Evolutionary conservation across 2,113 vertebrate species (phyloP).

Genomic region (Cranoglanis bouderius): DNA sequence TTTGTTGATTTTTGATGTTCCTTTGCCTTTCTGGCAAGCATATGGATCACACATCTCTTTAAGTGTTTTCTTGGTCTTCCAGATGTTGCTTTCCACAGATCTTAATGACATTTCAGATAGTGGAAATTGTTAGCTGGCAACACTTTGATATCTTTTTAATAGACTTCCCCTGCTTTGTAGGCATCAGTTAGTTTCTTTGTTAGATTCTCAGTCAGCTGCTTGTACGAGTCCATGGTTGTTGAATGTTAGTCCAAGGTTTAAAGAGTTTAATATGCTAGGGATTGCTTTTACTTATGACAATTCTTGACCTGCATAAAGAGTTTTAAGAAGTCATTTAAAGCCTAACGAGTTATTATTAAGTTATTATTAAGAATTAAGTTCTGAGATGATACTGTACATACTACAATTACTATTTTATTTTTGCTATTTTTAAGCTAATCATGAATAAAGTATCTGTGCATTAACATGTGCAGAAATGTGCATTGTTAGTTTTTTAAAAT

Average conservation of each 20-base stretch:
- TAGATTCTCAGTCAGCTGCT: neutral
- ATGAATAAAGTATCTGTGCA: no score
- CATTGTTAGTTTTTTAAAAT: no score
- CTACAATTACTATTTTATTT: neutral
- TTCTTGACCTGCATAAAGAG: neutral
- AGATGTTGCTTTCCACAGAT: neutral
- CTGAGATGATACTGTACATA: neutral
- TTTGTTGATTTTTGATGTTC: neutral
- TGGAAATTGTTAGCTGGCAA: neutral
- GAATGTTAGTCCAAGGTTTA: neutral
- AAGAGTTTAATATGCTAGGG: neutral
- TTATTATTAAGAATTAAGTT: no score
- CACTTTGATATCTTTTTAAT: neutral
- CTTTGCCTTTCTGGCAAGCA: neutral
- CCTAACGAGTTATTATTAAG: neutral
- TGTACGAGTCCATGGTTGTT: neutral
- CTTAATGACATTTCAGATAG: neutral
- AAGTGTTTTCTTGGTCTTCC: neutral
- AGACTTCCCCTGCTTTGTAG: neutral
- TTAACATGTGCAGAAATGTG: no score
- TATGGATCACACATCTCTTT: neutral
- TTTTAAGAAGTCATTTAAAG: neutral
- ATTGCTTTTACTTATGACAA: neutral
- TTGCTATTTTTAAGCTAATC: no score
- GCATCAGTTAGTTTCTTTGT: neutral